Evolutionary conservation across 2,113 vertebrate species (phyloP).

Genomic region (Nansenia antarctica): DNA sequence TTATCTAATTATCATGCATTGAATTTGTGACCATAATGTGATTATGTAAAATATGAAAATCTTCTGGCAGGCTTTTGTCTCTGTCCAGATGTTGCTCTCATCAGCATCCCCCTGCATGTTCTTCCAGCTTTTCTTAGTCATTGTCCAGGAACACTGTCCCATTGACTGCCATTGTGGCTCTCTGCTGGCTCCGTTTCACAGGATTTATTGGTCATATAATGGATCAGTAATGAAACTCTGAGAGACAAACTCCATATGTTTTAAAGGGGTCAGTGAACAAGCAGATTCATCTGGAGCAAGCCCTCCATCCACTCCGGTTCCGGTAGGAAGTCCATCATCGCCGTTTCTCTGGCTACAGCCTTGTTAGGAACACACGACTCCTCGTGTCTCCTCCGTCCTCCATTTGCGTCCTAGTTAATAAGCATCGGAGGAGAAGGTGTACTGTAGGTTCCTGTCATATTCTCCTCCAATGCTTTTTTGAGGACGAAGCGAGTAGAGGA

Average conservation of each 20-base stretch:
- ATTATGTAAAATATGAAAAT: not conserved
- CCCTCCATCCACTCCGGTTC: not conserved
- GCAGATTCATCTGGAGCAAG: too few species aligned
- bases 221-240: not conserved
- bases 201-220: not conserved
- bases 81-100: not conserved
- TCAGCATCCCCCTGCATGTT: constrained; percentile 1
- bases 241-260: not conserved
- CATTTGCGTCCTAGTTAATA: too few species aligned
- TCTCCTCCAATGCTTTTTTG: too few species aligned
- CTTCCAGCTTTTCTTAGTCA: not conserved
- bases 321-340: not conserved
- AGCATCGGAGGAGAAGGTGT: too few species aligned
- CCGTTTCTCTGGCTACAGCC: too few species aligned
- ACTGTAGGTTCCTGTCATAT: too few species aligned
- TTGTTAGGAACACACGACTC: too few species aligned
- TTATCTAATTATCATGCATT: not conserved
- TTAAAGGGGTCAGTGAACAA: not conserved
- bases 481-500: too few species aligned
- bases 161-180: not conserved
- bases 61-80: not conserved
- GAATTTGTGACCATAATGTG: not conserved
- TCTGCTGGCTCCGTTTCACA: not conserved
- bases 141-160: constrained; percentile 6
- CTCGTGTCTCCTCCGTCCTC: too few species aligned